These are phyloP conservation scores for Myrmecobius fasciatus DNA, from an alignment of 2,113 vertebrate genomes.

Conservation along the genomic window DNA sequence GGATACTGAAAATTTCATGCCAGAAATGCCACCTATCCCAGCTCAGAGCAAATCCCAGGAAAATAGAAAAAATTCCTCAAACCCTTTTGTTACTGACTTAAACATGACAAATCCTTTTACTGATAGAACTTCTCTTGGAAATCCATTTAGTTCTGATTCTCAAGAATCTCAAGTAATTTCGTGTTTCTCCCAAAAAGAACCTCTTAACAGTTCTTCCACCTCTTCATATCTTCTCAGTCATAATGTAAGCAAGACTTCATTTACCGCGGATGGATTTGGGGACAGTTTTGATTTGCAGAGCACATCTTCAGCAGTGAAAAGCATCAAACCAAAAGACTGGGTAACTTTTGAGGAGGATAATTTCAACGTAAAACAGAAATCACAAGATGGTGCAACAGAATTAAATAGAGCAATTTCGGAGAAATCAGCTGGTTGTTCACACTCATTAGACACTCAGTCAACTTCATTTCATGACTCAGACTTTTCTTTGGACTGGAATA, in stretches of 20 bases:
- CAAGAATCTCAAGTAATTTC: constrained; percentile 74
- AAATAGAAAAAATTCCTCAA: constrained; percentile 83
- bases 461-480: constrained; percentile 60
- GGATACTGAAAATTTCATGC: constrained; percentile 81
- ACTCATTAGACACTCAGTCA: constrained; percentile 60
- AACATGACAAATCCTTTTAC: constrained; percentile 90
- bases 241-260: constrained; percentile 71
- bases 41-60: constrained; percentile 88
- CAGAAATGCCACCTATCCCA: constrained; percentile 84
- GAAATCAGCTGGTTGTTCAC: constrained; percentile 55
- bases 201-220: constrained; percentile 62
- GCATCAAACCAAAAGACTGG: constrained; percentile 87
- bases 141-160: constrained; percentile 80
- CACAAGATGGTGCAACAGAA: constrained; percentile 63
- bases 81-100: constrained; percentile 82
- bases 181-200: constrained; percentile 78
- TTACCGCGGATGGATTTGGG: constrained; percentile 71
- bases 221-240: constrained; percentile 69
- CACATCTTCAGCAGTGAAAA: constrained; percentile 62
- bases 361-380: constrained; percentile 69
- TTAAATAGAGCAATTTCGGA: constrained; percentile 57
- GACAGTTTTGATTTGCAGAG: constrained; percentile 71
- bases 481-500: constrained; percentile 85
- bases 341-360: constrained; percentile 89
- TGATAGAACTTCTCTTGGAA: constrained; percentile 80